Evolutionary conservation across 1,140 invertebrate genomes (phyloP).

Genomic region (Apolygus lucorum): DNA sequence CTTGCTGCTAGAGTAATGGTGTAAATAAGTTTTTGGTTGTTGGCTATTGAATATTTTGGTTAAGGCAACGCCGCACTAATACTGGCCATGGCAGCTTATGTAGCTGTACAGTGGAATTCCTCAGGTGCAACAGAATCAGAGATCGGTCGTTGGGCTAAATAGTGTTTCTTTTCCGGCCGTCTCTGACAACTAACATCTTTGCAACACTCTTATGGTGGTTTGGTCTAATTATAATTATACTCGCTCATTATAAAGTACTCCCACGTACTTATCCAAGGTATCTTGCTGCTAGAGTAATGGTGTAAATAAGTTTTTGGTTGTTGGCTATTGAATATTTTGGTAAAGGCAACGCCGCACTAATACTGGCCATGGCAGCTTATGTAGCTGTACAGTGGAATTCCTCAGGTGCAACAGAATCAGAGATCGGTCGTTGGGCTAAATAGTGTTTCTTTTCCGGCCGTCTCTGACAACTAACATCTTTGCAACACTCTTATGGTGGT

Average conservation of each 20-base stretch:
- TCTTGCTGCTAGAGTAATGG: no score
- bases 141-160: background rate
- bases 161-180: background rate
- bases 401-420: background rate
- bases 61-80: no score
- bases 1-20: no score
- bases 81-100: background rate
- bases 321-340: no score
- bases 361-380: constrained; percentile 1
- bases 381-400: background rate
- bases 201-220: no score
- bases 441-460: background rate
- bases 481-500: no score
- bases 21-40: no score
- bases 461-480: background rate
- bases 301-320: no score
- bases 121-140: background rate
- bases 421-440: background rate
- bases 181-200: background rate
- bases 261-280: no score
- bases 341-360: constrained; percentile 3
- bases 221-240: no score
- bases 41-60: no score
- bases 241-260: background rate
- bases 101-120: background rate